A percentile compares a stretch with the other conserved stretches of the same genome.
Conservation (phyloP, 2,797 vertebrate genomes). For the Myotis daubentonii region DNA sequence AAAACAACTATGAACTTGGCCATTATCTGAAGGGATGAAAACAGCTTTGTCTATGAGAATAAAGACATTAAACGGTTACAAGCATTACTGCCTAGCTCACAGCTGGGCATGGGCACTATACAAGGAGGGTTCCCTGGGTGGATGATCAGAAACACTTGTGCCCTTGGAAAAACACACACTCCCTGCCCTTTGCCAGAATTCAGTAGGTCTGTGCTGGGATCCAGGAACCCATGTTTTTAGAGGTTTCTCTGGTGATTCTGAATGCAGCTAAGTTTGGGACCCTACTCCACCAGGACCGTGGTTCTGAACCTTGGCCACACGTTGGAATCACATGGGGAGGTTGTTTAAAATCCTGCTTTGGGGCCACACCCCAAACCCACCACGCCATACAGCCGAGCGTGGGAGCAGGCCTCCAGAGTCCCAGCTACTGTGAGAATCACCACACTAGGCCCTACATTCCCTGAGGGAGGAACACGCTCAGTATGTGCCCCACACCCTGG, state of each 20-base stretch:
- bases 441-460: background rate
- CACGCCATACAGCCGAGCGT: background rate
- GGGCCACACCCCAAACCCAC: background rate
- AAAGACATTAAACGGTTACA: background rate
- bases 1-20: background rate
- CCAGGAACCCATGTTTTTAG: background rate
- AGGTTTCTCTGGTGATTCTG: background rate
- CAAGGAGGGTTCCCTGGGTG: background rate
- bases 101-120: rapidly evolving
- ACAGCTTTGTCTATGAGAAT: background rate
- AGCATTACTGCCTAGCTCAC: background rate
- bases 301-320: background rate
- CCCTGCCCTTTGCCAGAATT: background rate
- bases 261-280: background rate
- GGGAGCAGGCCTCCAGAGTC: background rate
- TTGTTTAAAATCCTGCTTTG: background rate
- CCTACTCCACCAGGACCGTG: background rate
- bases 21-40: background rate
- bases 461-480: rapidly evolving
- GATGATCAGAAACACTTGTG: background rate
- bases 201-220: background rate
- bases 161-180: background rate
- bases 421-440: background rate
- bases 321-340: background rate
- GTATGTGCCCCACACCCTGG: rapidly evolving